Evolutionary conservation across 2,797 vertebrate species (phyloP).

Genomic region (Distichodus sexfasciatus): DNA sequence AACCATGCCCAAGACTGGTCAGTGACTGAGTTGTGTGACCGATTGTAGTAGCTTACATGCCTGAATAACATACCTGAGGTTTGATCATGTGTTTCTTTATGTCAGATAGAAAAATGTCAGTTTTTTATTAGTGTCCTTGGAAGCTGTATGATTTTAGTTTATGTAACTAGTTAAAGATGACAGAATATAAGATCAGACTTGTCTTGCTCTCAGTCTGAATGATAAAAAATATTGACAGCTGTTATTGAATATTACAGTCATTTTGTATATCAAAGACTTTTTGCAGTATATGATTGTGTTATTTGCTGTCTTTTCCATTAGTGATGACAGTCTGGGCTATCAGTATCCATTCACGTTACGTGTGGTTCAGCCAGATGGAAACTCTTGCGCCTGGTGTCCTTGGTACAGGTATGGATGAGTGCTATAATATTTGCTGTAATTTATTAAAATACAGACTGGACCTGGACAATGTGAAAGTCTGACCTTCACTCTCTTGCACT

Average conservation of each 20-base stretch:
- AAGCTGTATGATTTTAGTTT: no score
- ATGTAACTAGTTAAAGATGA: no score
- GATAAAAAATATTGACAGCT: no score
- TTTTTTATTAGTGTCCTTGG: no score
- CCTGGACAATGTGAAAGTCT: not conserved
- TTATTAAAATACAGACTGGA: not conserved
- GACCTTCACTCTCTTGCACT: not conserved
- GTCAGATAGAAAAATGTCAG: no score
- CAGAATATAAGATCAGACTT: no score
- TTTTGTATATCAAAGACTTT: not conserved
- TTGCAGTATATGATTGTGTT: not conserved
- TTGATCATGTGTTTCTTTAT: no score
- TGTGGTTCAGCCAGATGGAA: slow-evolving; percentile 94
- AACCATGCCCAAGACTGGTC: slow-evolving; percentile 99
- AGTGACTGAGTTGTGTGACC: slow-evolving; percentile 45
- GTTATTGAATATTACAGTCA: no score
- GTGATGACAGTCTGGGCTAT: slow-evolving; percentile 98
- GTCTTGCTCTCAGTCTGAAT: no score
- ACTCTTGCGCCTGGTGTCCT: slow-evolving; percentile 94
- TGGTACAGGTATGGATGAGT: slow-evolving; percentile 90
- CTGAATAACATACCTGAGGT: no score
- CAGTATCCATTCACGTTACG: slow-evolving; percentile 96
- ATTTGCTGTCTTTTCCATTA: slow-evolving; percentile 55
- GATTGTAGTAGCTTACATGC: not conserved
- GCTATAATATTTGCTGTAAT: not conserved